Conservation (phyloP, 2,888 invertebrate species). For the Ormyrus labotus region DNA sequence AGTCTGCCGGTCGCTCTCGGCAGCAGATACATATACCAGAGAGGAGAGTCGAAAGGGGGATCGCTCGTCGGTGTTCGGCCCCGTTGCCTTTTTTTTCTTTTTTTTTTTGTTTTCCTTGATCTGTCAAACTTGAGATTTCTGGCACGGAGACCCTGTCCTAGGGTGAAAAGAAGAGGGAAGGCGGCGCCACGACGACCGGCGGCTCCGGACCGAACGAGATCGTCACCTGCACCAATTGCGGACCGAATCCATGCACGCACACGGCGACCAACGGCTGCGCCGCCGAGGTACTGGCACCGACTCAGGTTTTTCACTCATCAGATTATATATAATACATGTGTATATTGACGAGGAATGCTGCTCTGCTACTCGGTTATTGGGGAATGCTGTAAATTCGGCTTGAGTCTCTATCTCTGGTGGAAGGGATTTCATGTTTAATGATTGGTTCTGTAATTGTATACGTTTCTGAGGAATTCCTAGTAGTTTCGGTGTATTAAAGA, state of each 20-base stretch:
- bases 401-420: no score
- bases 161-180: slow-evolving; percentile 91
- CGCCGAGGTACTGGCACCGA: slow-evolving; percentile 81
- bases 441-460: no score
- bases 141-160: slow-evolving; percentile 77
- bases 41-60: slow-evolving; percentile 62
- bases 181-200: slow-evolving; percentile 74
- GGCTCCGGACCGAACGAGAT: slow-evolving; percentile 84
- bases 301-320: slow-evolving; percentile 37
- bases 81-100: no score
- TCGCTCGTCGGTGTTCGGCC: slow-evolving; percentile 60
- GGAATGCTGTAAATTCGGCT: no score
- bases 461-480: no score
- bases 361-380: no score
- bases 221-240: slow-evolving; percentile 89
- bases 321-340: background rate
- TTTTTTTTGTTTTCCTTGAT: no score
- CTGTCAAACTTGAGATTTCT: slow-evolving; percentile 63
- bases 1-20: slow-evolving; percentile 47
- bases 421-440: no score
- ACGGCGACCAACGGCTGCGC: slow-evolving; percentile 92
- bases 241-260: slow-evolving; percentile 90
- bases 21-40: background rate
- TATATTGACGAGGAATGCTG: no score
- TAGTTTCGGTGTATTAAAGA: no score